These are phyloP conservation scores for Nysson spinosus DNA, from an alignment of 2,888 invertebrate species.

Conservation along the genomic window DNA sequence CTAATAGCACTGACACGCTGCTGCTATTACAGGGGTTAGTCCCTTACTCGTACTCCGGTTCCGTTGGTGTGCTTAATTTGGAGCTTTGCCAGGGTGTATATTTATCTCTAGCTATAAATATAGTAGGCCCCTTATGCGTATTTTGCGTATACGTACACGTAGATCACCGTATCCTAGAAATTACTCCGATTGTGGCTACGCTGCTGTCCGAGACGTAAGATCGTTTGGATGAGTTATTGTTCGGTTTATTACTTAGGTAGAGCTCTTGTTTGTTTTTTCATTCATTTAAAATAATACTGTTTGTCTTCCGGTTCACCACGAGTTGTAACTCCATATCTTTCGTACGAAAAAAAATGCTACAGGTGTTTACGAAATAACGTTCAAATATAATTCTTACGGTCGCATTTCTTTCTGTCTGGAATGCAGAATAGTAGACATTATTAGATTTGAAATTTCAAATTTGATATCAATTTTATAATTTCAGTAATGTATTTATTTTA, in stretches of 20 bases:
- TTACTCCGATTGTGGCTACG: constrained; percentile 2
- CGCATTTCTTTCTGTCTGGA: no score
- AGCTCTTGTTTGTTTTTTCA: neutral
- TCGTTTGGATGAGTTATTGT: constrained; percentile 14
- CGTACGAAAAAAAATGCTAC: no score
- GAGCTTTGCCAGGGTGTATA: constrained; percentile 73
- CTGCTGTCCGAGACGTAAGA: constrained; percentile 9
- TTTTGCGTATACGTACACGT: constrained; percentile 17
- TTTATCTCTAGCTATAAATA: constrained; percentile 76
- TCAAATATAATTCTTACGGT: no score
- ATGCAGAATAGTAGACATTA: no score
- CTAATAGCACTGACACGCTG: constrained; percentile 69
- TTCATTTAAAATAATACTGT: no score
- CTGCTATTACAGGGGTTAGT: constrained; percentile 67
- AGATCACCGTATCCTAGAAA: constrained; percentile 27
- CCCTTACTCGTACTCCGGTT: constrained; percentile 43
- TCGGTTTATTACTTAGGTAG: neutral
- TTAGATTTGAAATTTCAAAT: no score
- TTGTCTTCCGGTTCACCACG: no score
- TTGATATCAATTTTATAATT: no score
- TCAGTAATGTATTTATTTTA: no score
- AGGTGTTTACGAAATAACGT: no score
- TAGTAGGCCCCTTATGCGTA: constrained; percentile 46
- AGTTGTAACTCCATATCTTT: no score
- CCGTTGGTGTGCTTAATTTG: constrained; percentile 62